Evolutionary conservation across 2,113 vertebrate species (phyloP), one percentile per base, ranked within the genome.

Genomic region (Pterocles gutturalis): DNA sequence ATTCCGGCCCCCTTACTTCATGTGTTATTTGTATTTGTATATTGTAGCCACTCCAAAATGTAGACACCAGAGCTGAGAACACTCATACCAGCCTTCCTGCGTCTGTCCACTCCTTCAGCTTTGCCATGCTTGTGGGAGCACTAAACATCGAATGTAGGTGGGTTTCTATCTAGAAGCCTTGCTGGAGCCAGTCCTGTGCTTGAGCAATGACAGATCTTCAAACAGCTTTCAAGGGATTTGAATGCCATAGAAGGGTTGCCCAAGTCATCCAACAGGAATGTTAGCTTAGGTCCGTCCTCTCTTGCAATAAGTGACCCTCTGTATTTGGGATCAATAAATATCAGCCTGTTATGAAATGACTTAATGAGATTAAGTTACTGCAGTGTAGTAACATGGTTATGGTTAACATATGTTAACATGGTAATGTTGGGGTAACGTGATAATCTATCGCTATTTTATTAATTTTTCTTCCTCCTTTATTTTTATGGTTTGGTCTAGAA

Each of bases 71-170:
- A 62, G 46, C 79, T 45, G 60, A 66, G 66, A 83, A 62, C 34
- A 38, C 24, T 66, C 60, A 8, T 17, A 36, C 25, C 1, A 3
- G 26, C 29, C 28, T 83, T 69, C 25, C 87, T 61, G 55, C 0
- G 0, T 20, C 55, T 43, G 38, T 19, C 38, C 16, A 1, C 29
- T 67, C 34, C 43, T 31, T 72, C 2, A 5, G 38, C 61, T 75
- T 64, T 5, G 7, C 64, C 61, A 26, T 60, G 82, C 66, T 49
- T 17, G 34, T 61, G 72, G 45, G 54, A 77, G 26, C 18, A 5
- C 46, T 28, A 33, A 51, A 31, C 17, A 4, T 17, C 25, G 26
- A 51, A 0, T 0, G 0, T 5, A n/a, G 67, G 58, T 4, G 2
- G 48, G 25, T 72, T 83, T 15, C 38, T 20, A 53, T 10, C 38